These are phyloP conservation scores for Camptogramma bilineatum DNA, from an alignment of 2,888 invertebrate species.

Conservation along the genomic window DNA sequence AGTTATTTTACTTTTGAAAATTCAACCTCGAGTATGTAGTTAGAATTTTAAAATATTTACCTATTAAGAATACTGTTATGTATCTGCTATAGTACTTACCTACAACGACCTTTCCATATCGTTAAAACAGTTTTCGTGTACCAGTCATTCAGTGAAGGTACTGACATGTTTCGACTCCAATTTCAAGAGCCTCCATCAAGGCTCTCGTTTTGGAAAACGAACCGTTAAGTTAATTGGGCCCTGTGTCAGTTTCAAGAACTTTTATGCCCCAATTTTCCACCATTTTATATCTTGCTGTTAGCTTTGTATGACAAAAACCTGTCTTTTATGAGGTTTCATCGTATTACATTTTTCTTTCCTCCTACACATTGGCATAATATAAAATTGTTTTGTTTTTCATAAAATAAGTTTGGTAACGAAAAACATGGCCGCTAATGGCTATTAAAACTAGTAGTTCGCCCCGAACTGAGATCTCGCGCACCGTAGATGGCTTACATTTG, in stretches of 20 bases:
- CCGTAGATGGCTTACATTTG: no score
- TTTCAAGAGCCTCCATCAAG: conserved; percentile 2
- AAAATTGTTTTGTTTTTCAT: no score
- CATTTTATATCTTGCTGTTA: background rate
- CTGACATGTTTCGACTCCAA: background rate
- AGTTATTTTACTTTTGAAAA: no score
- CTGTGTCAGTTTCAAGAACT: background rate
- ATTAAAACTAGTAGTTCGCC: no score
- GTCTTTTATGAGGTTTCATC: background rate
- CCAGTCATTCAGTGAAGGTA: background rate
- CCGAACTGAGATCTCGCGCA: no score
- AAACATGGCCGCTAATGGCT: no score
- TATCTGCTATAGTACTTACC: no score
- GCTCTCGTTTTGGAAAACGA: background rate
- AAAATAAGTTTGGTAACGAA: no score
- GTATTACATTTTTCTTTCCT: background rate
- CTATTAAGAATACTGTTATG: no score
- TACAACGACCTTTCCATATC: no score
- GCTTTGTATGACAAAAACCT: background rate
- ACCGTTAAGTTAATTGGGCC: background rate
- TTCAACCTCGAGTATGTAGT: no score
- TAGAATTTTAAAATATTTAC: no score
- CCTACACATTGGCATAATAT: background rate
- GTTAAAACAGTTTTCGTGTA: background rate
- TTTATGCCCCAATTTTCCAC: background rate